phyloP scores from a whole-genome alignment of 2,888 invertebrate species.

The Bellardia bayeri region DNA sequence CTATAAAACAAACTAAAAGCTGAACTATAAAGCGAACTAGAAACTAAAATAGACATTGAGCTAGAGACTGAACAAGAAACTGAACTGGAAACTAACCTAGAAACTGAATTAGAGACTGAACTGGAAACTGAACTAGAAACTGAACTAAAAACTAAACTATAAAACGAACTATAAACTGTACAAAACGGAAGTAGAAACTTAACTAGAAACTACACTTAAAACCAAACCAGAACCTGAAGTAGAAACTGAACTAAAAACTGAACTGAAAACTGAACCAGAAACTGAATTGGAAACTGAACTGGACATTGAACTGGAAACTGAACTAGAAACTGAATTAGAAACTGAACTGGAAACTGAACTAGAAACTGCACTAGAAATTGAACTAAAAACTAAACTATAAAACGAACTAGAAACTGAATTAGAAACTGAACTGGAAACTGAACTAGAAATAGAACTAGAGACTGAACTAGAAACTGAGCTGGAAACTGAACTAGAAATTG shows the following conservation, averaged over 20 bases:
- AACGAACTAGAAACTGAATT: not conserved
- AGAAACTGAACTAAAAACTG: not conserved
- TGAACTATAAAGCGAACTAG: not conserved
- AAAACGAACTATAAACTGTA: not conserved
- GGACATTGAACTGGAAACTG: not conserved
- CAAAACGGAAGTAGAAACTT: not conserved
- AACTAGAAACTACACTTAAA: not conserved
- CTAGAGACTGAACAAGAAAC: not conserved
- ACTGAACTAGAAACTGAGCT: not conserved
- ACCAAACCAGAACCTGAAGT: not conserved
- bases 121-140: not conserved
- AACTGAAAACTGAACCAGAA: not conserved
- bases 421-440: not conserved
- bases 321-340: not conserved
- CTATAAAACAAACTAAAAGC: not conserved
- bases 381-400: not conserved
- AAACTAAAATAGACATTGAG: not conserved
- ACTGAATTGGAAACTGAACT: not conserved
- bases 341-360: not conserved
- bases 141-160: not conserved
- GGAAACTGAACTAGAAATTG: not conserved
- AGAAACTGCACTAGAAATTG: not conserved
- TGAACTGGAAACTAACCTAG: conserved; percentile 6
- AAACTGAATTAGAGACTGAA: not conserved
- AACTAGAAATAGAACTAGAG: not conserved